Percentiles rank a stretch among this genome's conserved stretches.
phyloP scores from a whole-genome alignment of 2,113 vertebrate genomes.

The Capreolus pygargus region DNA sequence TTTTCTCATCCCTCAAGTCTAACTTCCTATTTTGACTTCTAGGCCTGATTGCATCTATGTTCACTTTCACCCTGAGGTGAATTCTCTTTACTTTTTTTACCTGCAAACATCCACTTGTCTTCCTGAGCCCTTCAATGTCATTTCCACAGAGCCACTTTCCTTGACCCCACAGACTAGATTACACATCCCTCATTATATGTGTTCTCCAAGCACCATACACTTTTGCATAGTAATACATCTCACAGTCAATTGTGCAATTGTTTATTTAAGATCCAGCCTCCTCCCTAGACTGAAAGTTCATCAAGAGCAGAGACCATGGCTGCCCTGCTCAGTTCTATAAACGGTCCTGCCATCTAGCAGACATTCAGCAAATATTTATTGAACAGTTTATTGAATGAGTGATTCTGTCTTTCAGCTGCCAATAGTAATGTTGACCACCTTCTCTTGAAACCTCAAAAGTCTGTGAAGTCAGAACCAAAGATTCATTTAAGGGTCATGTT shows the following conservation, averaged over 20 bases:
- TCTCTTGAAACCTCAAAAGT: neutral
- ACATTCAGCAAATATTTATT: neutral
- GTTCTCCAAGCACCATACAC: neutral
- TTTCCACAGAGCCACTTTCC: neutral
- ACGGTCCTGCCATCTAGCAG: neutral
- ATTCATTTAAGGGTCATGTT: neutral
- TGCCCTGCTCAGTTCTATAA: neutral
- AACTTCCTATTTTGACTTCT: neutral
- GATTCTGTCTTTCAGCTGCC: neutral
- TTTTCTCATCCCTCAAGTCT: neutral
- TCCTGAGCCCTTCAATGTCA: neutral
- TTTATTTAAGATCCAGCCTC: slow-evolving; percentile 7
- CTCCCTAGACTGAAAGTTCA: neutral
- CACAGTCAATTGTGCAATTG: neutral
- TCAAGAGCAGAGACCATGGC: neutral
- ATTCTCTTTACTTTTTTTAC: neutral
- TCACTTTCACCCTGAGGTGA: neutral
- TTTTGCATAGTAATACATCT: neutral
- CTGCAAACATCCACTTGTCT: neutral
- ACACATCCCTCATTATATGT: neutral
- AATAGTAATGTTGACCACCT: neutral
- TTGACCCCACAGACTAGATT: neutral
- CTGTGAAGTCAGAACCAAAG: neutral
- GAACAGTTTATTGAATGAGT: neutral
- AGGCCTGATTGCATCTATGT: neutral